These are phyloP conservation scores for Theocolax elegans DNA, from an alignment of 1,140 invertebrate species.

Conservation along the genomic window DNA sequence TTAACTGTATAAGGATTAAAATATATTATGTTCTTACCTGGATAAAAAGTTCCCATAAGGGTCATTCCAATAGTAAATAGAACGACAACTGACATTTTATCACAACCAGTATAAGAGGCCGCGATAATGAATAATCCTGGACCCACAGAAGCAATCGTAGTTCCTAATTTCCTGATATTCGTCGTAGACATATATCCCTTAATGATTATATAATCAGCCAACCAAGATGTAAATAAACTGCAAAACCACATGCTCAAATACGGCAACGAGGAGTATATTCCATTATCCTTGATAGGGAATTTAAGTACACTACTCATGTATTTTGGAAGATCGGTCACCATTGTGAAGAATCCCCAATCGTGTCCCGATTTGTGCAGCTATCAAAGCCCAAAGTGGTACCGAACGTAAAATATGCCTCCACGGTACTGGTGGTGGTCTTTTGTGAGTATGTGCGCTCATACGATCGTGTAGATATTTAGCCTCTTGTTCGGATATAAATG, in stretches of 20 bases:
- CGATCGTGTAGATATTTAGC: slow-evolving; percentile 78
- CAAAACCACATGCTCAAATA: slow-evolving; percentile 81
- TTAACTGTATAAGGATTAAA: no score
- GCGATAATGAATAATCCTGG: slow-evolving; percentile 83
- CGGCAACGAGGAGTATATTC: slow-evolving; percentile 75
- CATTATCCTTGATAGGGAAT: slow-evolving; percentile 82
- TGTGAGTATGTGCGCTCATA: slow-evolving; percentile 68
- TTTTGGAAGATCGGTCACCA: slow-evolving; percentile 91
- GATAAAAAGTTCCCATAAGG: slow-evolving; percentile 81
- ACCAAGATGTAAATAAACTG: slow-evolving; percentile 73
- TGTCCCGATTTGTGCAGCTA: slow-evolving; percentile 83
- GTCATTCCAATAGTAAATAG: slow-evolving; percentile 80
- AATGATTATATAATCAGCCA: slow-evolving; percentile 77
- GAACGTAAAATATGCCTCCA: slow-evolving; percentile 82
- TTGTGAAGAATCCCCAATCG: slow-evolving; percentile 95
- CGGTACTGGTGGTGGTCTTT: slow-evolving; percentile 73
- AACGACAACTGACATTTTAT: slow-evolving; percentile 72
- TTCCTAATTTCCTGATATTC: slow-evolving; percentile 78
- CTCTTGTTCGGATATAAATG: slow-evolving; percentile 84
- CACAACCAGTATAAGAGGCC: slow-evolving; percentile 84
- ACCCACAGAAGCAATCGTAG: slow-evolving; percentile 77
- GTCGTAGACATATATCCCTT: slow-evolving; percentile 70
- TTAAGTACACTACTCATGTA: slow-evolving; percentile 90
- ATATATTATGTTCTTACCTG: slow-evolving; percentile 64
- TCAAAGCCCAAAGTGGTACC: slow-evolving; percentile 78